Base-by-base conservation (phyloP, 2,888 invertebrate genomes). In the Muschampia plurimacula region DNA sequence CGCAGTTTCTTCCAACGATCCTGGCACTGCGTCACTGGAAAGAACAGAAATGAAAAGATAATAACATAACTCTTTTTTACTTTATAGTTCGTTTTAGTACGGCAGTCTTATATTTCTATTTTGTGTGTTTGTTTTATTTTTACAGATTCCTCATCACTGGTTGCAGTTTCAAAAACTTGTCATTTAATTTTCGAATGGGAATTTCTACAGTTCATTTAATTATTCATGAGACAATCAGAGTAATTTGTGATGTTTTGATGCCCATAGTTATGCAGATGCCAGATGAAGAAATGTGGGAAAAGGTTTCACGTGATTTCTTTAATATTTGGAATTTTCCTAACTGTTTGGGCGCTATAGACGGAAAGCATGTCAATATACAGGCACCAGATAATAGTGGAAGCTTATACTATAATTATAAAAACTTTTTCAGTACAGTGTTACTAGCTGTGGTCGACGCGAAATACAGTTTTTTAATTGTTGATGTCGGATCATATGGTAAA, bases 211-310 rank as follows among this genome's bases (percentile, higher is more conserved):
- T 49, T 49, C 49, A 49, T 49, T 49, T 15, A 15, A 52, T 15
- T 52, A 15, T 15, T 15, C 52, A 15, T 15, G 52, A 15, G 15
- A 52, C 15, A 52, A 52, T 15, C 15, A 52, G 52, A 15, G 15
- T 15, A 15, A 52, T 52, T 52, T 52, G 52, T 52, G 15, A 52
- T 52, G 15, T 52, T 52, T 52, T 52, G 52, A 52, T 52, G 52
- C 52, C 52, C 49, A 49, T 49, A 49, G 49, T 49, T 49, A 49
- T 49, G 49, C 49, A 52, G 52, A 52, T 52, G 52, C 52, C 15
- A 52, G 52, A 52, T 52, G 52, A 52, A 52, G 52, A 52, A 52
- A 52, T 52, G 52, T 52, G 52, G 52, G 52, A 52, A 52, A 52
- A 52, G 52, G 52, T 52, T 52, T 52, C 52, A 52, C 52, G 52